phyloP scores from a whole-genome alignment of 2,797 vertebrate species.

The Hipposideros larvatus region DNA sequence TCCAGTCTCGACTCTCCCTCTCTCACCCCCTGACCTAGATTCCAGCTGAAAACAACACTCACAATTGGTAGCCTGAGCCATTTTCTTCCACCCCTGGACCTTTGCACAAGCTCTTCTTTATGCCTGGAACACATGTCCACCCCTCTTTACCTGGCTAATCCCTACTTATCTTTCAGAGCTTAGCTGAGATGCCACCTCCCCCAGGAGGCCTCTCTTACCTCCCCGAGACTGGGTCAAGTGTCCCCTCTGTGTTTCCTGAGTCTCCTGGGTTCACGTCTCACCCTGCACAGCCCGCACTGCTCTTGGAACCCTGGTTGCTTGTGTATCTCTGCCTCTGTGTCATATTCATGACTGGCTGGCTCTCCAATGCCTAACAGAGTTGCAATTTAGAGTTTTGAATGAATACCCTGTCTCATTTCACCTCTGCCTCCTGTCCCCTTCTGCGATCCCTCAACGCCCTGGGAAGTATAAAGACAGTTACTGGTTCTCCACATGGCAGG shows the following conservation, averaged over 20 bases:
- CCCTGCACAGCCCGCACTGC: neutral
- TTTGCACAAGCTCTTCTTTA: neutral
- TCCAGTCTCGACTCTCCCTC: neutral
- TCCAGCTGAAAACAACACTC: neutral
- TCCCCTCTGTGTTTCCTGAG: neutral
- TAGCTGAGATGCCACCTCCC: neutral
- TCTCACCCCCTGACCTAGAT: neutral
- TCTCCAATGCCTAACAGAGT: neutral
- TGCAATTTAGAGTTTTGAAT: neutral
- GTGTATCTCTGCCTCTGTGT: neutral
- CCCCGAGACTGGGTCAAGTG: neutral
- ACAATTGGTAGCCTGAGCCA: neutral
- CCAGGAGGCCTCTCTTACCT: neutral
- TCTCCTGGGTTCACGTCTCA: neutral
- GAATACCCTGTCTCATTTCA: neutral
- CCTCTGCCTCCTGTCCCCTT: neutral
- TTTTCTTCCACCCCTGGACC: neutral
- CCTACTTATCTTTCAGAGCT: neutral
- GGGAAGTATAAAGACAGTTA: neutral
- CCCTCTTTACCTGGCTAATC: neutral
- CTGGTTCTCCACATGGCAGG: neutral
- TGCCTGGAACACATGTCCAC: neutral
- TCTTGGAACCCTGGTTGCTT: neutral
- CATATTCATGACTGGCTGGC: neutral
- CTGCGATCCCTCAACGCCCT: accelerated